A percentile compares a stretch with the other conserved stretches of the same genome.
Evolutionary conservation across 1,140 invertebrate genomes (phyloP).

Genomic region (Scaptomyza pallida): DNA sequence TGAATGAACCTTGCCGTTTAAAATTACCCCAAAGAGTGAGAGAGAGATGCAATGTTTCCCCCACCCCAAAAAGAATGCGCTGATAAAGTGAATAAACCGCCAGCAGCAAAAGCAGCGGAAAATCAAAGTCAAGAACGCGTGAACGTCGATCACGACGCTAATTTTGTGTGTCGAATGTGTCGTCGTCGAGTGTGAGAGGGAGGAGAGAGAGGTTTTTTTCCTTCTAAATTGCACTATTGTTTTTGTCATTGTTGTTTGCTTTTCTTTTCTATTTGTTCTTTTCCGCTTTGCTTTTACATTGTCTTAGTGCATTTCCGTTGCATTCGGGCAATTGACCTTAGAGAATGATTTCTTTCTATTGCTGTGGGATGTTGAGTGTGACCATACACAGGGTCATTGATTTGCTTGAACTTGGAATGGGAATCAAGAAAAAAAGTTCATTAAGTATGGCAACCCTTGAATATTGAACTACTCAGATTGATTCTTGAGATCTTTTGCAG

Average conservation of each 20-base stretch:
- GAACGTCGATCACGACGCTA: constrained; percentile 33
- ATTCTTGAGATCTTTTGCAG: too few relatives aligned
- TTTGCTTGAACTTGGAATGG: background rate
- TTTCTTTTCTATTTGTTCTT: constrained; percentile 41
- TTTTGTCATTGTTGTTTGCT: constrained; percentile 10
- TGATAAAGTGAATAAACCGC: constrained; percentile 30
- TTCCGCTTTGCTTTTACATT: constrained; percentile 23
- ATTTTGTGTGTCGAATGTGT: constrained; percentile 52
- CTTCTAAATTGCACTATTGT: background rate
- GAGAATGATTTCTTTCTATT: background rate
- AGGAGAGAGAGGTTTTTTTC: background rate
- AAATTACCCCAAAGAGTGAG: constrained; percentile 50
- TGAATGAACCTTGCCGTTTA: constrained; percentile 71
- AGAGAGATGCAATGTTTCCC: constrained; percentile 15
- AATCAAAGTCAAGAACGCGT: constrained; percentile 78
- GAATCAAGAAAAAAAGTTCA: background rate
- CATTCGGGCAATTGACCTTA: constrained; percentile 59
- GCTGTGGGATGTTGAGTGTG: background rate
- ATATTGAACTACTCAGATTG: too few relatives aligned
- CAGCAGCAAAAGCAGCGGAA: constrained; percentile 36
- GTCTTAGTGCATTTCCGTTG: constrained; percentile 63
- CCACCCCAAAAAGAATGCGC: constrained; percentile 26
- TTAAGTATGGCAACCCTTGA: too few relatives aligned
- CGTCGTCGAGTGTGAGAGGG: constrained; percentile 13
- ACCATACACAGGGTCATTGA: background rate